Conservation (phyloP, 30 jellyfish, hydroid and myxozoan species). For the Hydractinia symbiolongicarpus region DNA sequence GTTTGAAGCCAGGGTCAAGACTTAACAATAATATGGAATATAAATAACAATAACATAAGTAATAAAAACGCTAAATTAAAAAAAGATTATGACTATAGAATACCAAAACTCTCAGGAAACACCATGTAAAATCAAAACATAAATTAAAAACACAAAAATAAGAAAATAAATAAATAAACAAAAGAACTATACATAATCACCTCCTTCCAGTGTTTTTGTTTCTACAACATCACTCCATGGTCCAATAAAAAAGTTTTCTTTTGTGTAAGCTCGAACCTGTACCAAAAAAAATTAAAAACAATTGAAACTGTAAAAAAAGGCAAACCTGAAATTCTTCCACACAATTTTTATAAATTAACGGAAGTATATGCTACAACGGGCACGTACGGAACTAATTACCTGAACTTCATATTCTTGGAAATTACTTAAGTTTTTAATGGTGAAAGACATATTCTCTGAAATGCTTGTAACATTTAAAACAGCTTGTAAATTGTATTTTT, state of each 20-base stretch:
- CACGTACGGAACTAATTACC: background rate
- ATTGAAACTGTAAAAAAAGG: background rate
- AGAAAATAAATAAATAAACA: background rate
- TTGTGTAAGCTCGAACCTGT: constrained; percentile 12
- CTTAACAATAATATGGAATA: no score
- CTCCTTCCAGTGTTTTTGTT: constrained; percentile 6
- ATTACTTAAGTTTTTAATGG: background rate
- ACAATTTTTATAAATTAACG: background rate
- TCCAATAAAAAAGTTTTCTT: background rate
- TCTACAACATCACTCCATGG: constrained; percentile 4
- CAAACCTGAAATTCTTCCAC: background rate
- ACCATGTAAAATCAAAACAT: background rate
- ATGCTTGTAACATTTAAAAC: background rate
- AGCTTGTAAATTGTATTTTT: background rate
- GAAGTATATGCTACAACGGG: background rate
- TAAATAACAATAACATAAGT: no score
- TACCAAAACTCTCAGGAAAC: no score
- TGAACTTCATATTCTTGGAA: background rate
- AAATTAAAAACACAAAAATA: background rate
- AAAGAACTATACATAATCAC: background rate
- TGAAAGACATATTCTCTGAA: background rate
- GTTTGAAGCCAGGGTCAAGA: no score
- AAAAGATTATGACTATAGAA: no score
- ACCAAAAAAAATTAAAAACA: background rate
- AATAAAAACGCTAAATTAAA: no score